Evolutionary conservation across 2,113 vertebrate species (phyloP).

Genomic region (Oreamnos americanus): DNA sequence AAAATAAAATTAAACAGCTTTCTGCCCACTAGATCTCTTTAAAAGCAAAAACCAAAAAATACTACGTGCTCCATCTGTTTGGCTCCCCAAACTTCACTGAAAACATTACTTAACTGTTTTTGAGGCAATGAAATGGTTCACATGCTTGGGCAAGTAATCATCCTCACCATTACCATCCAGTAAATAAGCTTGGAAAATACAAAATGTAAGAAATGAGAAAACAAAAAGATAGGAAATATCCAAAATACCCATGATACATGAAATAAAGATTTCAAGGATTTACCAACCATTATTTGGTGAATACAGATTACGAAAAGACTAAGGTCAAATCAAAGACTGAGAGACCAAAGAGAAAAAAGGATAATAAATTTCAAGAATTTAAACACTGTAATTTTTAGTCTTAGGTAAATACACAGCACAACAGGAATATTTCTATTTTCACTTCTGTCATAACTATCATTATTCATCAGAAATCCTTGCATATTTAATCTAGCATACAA

Average conservation of each 20-base stretch:
- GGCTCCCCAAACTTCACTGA: neutral
- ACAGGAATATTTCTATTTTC: neutral
- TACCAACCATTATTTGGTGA: neutral
- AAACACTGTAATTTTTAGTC: neutral
- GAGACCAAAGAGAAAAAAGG: neutral
- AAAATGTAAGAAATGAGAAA: neutral
- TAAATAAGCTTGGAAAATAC: neutral
- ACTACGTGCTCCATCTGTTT: too few species aligned
- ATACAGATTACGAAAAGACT: neutral
- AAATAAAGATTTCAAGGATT: neutral
- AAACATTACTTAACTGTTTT: neutral
- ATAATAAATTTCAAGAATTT: neutral
- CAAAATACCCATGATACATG: neutral
- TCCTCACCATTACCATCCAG: neutral
- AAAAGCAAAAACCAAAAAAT: neutral
- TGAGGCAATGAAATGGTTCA: neutral
- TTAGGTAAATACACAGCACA: neutral
- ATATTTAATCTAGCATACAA: neutral
- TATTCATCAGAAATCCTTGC: neutral
- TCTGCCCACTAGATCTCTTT: neutral
- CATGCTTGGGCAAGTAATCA: neutral
- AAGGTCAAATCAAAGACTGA: neutral
- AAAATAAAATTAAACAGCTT: conserved; percentile 4
- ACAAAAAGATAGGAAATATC: neutral
- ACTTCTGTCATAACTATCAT: neutral